phyloP scores from a whole-genome alignment of 92 coral and sea anemone genomes.

The Metridium senile region DNA sequence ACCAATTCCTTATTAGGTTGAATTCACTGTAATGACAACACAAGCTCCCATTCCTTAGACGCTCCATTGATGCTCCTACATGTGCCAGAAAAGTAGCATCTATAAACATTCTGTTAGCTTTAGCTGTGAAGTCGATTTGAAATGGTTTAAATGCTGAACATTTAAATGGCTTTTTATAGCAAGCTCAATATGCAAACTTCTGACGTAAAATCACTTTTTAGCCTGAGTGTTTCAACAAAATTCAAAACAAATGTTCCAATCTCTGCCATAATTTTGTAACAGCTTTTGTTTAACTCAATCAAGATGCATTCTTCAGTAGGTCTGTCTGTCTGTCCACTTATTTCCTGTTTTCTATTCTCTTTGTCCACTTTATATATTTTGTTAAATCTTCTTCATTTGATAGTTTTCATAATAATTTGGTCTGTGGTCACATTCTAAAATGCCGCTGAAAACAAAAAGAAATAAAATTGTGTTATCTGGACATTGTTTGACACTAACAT shows the following conservation, averaged over 20 bases:
- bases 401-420: slow-evolving; percentile 20
- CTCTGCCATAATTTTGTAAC: neutral
- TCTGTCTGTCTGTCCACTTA: slow-evolving; percentile 1
- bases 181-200: neutral
- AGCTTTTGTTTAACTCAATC: slow-evolving; percentile 10
- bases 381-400: slow-evolving; percentile 15
- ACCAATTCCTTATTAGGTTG: neutral
- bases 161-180: neutral
- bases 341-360: slow-evolving; percentile 7
- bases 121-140: neutral
- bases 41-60: neutral
- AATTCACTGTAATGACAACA: neutral
- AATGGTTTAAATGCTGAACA: neutral
- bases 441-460: slow-evolving; percentile 22
- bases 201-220: neutral
- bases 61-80: too few species aligned
- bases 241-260: slow-evolving; percentile 27
- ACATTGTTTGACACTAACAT: too few species aligned
- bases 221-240: slow-evolving; percentile 15
- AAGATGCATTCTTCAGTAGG: neutral
- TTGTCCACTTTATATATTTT: slow-evolving; percentile 23
- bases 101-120: neutral
- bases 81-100: too few species aligned
- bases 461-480: neutral
- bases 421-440: slow-evolving; percentile 33